phyloP scores from a whole-genome alignment of 2,797 vertebrate species.

The Aphelocoma californica region DNA sequence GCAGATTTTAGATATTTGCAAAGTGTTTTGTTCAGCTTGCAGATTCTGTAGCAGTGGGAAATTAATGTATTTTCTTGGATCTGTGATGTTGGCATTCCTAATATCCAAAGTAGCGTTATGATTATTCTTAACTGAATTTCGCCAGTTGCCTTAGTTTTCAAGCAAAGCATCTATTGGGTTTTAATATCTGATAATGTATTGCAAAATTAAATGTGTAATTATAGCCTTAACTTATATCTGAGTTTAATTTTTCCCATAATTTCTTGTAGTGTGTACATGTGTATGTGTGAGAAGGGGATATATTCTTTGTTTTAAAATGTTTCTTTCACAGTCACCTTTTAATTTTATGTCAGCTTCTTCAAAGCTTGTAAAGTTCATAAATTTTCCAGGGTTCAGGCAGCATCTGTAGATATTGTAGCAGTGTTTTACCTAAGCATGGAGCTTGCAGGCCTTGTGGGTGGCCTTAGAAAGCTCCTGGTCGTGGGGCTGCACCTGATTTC shows the following conservation, averaged over 20 bases:
- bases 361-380: background rate
- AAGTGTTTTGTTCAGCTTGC: background rate
- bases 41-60: background rate
- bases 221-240: background rate
- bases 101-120: background rate
- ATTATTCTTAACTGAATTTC: constrained; percentile 40
- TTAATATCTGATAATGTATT: constrained; percentile 29
- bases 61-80: constrained; percentile 6
- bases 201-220: constrained; percentile 28
- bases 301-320: background rate
- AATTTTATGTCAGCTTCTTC: background rate
- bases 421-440: background rate
- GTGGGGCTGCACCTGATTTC: background rate
- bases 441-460: background rate
- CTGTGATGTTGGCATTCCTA: background rate
- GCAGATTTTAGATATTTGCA: background rate
- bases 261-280: fast-evolving
- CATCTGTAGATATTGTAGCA: background rate
- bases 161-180: background rate
- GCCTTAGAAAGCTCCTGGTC: background rate
- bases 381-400: background rate
- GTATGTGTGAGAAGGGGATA: background rate
- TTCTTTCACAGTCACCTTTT: background rate
- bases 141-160: constrained; percentile 8
- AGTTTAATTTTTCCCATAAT: background rate